A percentile compares a stretch with the other conserved stretches of the same genome.
These are phyloP conservation scores for Dasyornis broadbenti DNA, from an alignment of 2,113 vertebrate genomes.

Conservation along the genomic window DNA sequence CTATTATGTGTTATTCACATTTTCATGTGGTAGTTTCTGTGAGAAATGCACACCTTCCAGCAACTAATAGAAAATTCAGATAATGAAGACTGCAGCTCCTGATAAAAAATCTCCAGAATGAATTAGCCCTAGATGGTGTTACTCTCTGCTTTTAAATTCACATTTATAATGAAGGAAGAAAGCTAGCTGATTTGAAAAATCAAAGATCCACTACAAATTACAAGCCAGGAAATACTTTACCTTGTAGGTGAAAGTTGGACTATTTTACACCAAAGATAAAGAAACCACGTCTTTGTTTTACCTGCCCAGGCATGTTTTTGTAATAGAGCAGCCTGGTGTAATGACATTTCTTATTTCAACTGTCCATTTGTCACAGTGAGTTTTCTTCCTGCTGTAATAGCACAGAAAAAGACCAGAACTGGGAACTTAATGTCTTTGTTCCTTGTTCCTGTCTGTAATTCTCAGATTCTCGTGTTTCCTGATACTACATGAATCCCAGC, in stretches of 20 bases:
- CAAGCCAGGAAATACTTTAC: neutral
- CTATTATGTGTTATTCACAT: neutral
- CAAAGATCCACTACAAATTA: neutral
- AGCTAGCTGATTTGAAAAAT: neutral
- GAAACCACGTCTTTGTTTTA: conserved; percentile 12
- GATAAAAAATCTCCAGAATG: conserved; percentile 11
- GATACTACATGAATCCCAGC: neutral
- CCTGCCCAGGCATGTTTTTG: neutral
- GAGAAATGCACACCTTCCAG: conserved; percentile 43
- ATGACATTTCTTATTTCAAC: neutral
- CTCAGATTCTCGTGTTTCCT: neutral
- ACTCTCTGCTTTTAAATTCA: neutral
- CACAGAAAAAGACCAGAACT: neutral
- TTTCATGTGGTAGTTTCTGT: neutral
- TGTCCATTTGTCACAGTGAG: neutral
- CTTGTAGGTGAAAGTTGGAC: neutral
- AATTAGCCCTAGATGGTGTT: neutral
- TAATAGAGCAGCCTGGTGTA: neutral
- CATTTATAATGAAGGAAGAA: neutral
- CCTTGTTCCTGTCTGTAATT: neutral
- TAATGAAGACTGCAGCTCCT: conserved; percentile 22
- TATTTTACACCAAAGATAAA: neutral
- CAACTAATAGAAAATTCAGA: conserved; percentile 28
- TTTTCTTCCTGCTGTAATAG: neutral
- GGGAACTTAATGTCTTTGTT: neutral